Percentiles rank a stretch among this genome's conserved stretches.
Conservation (phyloP, 2,888 invertebrate species). For the Mesochorus sp. region DNA sequence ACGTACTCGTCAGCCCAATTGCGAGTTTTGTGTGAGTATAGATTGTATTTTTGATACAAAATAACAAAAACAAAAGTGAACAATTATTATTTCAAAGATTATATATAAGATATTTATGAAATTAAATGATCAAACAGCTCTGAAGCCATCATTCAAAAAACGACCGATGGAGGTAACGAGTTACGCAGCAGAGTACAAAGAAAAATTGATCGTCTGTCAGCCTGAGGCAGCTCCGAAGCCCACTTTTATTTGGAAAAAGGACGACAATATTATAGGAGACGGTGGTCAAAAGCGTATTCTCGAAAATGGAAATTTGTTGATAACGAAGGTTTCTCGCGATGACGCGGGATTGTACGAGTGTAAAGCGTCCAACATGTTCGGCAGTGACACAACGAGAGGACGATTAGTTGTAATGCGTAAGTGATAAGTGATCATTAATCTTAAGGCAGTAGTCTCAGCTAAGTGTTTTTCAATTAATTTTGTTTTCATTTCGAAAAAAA, state of each 20-base stretch:
- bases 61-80: too few relatives aligned
- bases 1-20: constrained; percentile 95
- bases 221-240: constrained; percentile 97
- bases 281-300: constrained; percentile 92
- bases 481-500: too few relatives aligned
- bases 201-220: constrained; percentile 94
- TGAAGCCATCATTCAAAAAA: constrained; percentile 95
- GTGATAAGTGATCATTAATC: too few relatives aligned
- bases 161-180: constrained; percentile 94
- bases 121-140: constrained; percentile 77
- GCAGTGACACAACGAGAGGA: constrained; percentile 93
- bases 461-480: too few relatives aligned
- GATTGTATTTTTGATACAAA: too few relatives aligned
- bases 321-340: constrained; percentile 92
- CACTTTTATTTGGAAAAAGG: constrained; percentile 94
- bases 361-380: constrained; percentile 91
- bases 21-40: constrained; percentile 90
- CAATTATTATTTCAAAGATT: too few relatives aligned
- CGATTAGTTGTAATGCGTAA: constrained; percentile 91
- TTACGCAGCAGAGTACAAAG: constrained; percentile 95
- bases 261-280: constrained; percentile 89
- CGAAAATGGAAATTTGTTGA: constrained; percentile 93
- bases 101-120: too few relatives aligned
- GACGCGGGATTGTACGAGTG: constrained; percentile 95
- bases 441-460: too few relatives aligned